Evolutionary conservation across 2,113 vertebrate species (phyloP).

Genomic region (Nerophis lumbriciformis): DNA sequence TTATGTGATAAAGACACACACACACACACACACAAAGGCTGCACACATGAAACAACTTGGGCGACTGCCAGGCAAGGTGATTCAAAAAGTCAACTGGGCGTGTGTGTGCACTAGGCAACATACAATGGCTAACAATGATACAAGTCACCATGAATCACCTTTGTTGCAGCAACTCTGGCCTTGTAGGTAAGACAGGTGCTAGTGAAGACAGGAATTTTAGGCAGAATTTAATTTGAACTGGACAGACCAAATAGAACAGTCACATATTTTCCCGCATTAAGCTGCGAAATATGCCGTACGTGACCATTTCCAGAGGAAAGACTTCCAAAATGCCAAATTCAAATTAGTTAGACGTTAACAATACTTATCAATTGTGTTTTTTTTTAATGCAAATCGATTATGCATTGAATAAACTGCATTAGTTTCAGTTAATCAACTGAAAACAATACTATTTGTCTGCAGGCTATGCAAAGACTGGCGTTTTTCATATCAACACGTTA

Average conservation of each 20-base stretch:
- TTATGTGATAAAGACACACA: slow-evolving; percentile 99
- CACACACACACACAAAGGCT: slow-evolving; percentile 90
- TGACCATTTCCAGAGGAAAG: slow-evolving; percentile 58
- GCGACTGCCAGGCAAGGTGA: slow-evolving; percentile 84
- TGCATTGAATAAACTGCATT: neutral
- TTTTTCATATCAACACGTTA: slow-evolving; percentile 54
- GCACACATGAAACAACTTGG: slow-evolving; percentile 84
- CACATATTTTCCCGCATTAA: neutral
- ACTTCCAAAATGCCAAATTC: slow-evolving; percentile 45
- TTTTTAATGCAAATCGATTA: too few relatives aligned
- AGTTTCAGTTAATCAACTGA: too few relatives aligned
- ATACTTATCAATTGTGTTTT: neutral
- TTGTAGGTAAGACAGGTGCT: slow-evolving; percentile 6
- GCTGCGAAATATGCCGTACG: neutral
- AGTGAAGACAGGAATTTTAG: slow-evolving; percentile 1
- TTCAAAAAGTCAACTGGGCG: slow-evolving; percentile 54
- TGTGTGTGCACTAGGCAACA: neutral
- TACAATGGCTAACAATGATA: too few relatives aligned
- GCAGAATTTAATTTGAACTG: slow-evolving; percentile 9
- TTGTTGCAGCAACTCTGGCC: slow-evolving; percentile 38
- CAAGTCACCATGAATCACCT: slow-evolving; percentile 35
- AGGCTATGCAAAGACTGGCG: slow-evolving; percentile 10
- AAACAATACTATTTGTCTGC: slow-evolving; percentile 3
- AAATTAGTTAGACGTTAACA: neutral
- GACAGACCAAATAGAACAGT: slow-evolving; percentile 12